These are phyloP conservation scores for Physella acuta DNA, from an alignment of 1,140 invertebrate genomes.

Conservation along the genomic window DNA sequence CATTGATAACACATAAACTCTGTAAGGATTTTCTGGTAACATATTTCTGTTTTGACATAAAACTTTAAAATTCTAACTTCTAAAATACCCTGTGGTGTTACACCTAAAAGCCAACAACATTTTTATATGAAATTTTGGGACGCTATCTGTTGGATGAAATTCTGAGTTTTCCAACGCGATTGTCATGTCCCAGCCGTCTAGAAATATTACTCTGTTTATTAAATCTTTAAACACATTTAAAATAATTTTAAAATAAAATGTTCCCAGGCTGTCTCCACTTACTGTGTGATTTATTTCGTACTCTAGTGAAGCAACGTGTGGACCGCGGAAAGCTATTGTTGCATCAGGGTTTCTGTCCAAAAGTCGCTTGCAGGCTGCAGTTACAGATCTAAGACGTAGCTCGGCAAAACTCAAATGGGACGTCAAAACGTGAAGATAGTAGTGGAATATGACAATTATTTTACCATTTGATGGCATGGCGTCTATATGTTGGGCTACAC, in stretches of 20 bases:
- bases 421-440: background rate
- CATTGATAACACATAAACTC: too few relatives aligned
- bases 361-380: background rate
- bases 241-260: background rate
- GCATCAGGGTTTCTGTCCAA: conserved; percentile 7
- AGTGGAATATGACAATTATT: conserved; percentile 9
- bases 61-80: too few relatives aligned
- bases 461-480: background rate
- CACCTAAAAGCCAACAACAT: conserved; percentile 14
- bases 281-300: background rate
- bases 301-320: background rate
- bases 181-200: conserved; percentile 23
- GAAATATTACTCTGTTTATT: conserved; percentile 10
- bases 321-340: conserved; percentile 12
- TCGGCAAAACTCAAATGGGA: conserved; percentile 7
- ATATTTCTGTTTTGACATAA: too few relatives aligned
- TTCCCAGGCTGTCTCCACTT: conserved; percentile 5
- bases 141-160: background rate
- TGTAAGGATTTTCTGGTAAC: too few relatives aligned
- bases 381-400: background rate
- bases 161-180: background rate
- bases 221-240: conserved; percentile 5
- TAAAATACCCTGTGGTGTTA: background rate
- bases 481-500: conserved; percentile 3
- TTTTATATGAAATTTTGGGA: background rate